A percentile compares a stretch with the other conserved stretches of the same genome.
phyloP scores from a whole-genome alignment of 2,888 invertebrate genomes.

The Metalampra italica region DNA sequence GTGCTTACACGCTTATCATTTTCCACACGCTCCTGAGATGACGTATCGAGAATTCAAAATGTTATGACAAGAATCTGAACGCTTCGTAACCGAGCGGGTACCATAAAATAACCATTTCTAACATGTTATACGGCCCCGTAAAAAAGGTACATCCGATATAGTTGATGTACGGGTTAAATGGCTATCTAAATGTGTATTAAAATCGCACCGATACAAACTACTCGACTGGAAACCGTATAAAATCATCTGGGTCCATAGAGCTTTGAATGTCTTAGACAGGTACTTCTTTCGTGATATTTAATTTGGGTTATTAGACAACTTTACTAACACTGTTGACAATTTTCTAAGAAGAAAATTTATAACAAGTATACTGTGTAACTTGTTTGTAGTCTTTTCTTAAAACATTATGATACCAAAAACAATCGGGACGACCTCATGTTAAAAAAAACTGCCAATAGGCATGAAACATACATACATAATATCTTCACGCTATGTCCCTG shows the following conservation, averaged over 20 bases:
- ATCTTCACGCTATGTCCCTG: no score
- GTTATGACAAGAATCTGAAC: slow-evolving; percentile 70
- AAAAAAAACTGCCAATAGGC: no score
- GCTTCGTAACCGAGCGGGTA: slow-evolving; percentile 44
- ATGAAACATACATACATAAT: no score
- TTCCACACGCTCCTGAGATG: slow-evolving; percentile 34
- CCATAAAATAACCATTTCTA: slow-evolving; percentile 75
- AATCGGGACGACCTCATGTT: no score
- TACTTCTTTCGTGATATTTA: neutral
- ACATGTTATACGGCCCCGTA: slow-evolving; percentile 70
- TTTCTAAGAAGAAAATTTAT: no score
- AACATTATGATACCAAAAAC: no score
- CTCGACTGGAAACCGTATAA: slow-evolving; percentile 70
- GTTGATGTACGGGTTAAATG: slow-evolving; percentile 65
- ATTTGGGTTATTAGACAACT: neutral
- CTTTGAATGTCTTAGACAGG: slow-evolving; percentile 19
- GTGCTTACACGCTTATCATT: slow-evolving; percentile 46
- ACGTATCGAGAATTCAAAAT: slow-evolving; percentile 68
- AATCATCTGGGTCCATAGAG: slow-evolving; percentile 39
- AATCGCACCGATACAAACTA: slow-evolving; percentile 73
- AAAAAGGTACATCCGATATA: slow-evolving; percentile 58
- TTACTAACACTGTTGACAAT: no score
- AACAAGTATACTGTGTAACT: no score
- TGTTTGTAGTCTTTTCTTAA: no score
- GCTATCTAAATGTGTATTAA: slow-evolving; percentile 70